Evolutionary conservation across 2,113 vertebrate species (phyloP).

Genomic region (Neogale vison): DNA sequence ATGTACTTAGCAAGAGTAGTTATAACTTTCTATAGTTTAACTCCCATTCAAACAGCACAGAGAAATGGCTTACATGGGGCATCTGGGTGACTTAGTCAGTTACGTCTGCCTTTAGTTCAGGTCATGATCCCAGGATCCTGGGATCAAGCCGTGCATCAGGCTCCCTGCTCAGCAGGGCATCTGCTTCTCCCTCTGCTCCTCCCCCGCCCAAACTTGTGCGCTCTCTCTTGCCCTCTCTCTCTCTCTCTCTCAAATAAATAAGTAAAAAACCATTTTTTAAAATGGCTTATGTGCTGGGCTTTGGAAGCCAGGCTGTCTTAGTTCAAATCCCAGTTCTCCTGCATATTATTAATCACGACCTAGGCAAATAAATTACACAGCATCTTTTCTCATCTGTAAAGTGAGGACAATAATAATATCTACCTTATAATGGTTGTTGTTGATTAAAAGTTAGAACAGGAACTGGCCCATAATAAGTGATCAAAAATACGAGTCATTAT

Average conservation of each 20-base stretch:
- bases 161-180: background rate
- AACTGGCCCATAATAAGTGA: background rate
- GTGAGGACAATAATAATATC: background rate
- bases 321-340: background rate
- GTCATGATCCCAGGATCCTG: background rate
- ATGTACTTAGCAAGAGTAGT: background rate
- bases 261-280: too few species aligned
- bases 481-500: background rate
- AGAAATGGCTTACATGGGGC: background rate
- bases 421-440: background rate
- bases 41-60: background rate
- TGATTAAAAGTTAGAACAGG: background rate
- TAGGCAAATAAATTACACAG: background rate
- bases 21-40: background rate
- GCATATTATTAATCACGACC: background rate
- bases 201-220: background rate
- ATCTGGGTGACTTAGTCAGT: background rate
- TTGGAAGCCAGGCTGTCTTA: background rate
- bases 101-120: too few species aligned
- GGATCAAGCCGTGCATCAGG: too few species aligned
- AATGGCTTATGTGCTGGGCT: background rate
- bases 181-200: background rate
- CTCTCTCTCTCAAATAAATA: background rate
- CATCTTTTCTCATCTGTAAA: background rate
- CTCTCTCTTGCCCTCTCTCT: background rate